Conservation (phyloP, 2,113 vertebrate genomes). For the Xiphophorus maculatus region DNA sequence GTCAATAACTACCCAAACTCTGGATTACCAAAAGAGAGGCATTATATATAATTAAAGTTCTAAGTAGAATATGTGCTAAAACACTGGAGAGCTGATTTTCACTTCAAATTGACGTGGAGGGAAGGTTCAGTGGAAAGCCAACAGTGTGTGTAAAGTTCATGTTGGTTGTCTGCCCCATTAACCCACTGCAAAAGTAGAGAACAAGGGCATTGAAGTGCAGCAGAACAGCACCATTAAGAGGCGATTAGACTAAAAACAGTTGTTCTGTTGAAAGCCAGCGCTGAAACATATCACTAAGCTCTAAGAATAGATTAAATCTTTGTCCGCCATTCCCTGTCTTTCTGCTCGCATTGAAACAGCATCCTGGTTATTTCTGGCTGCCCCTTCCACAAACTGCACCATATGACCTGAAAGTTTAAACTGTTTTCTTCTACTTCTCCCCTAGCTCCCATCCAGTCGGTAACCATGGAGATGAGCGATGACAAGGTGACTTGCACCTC, state of each 20-base stretch:
- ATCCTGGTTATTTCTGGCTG: neutral
- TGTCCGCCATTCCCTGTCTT: neutral
- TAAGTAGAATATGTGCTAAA: no score
- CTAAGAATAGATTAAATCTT: neutral
- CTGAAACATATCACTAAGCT: neutral
- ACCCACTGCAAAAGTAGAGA: neutral
- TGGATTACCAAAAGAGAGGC: no score
- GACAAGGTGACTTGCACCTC: conserved; percentile 72
- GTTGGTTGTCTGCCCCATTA: conserved; percentile 12
- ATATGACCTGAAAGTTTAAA: neutral
- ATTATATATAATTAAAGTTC: no score
- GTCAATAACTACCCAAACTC: no score
- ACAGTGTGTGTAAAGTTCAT: neutral
- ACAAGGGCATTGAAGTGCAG: neutral
- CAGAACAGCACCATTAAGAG: conserved; percentile 29
- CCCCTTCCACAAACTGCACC: neutral
- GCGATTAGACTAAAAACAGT: conserved; percentile 22
- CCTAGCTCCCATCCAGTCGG: conserved; percentile 77
- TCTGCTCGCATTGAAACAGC: neutral
- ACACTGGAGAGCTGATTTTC: neutral
- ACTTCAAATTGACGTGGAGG: neutral
- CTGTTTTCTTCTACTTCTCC: conserved; percentile 1
- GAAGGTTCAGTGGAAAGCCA: neutral
- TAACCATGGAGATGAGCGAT: conserved; percentile 70
- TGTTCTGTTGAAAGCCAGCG: neutral